Base-by-base conservation (phyloP, 2,113 vertebrate genomes). In the Syngnathus typhle region DNA sequence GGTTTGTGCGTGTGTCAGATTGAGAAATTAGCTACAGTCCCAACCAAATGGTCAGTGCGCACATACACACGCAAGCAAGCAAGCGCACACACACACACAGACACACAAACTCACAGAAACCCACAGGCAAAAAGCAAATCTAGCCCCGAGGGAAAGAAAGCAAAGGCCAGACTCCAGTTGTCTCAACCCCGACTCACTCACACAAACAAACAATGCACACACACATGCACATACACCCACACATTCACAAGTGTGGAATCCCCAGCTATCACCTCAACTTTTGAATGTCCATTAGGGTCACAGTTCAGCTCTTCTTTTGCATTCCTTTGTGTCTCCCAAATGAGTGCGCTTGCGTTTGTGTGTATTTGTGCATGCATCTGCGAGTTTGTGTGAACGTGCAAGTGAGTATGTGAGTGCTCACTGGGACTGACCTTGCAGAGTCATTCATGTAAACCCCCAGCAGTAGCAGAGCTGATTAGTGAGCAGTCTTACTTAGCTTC, bases 121-220 rank as follows among this genome's bases (percentile, higher is more conserved):
- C 58, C 68, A 72, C 52, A 73, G n/a, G 64, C 21, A 36, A 58
- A 58, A 58, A 58, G 60, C 37, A 78, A 84, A 83, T 85, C 82
- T 70, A 79, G 78, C 85, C 88, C 88, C 58, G 76, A 86, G 89
- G 87, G 76, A 64, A 82, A 85, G 83, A 85, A 88, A 86, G 80
- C 81, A 86, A 85, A 87, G 86, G 84, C 85, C 87, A 88, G 82
- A 89, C 89, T 89, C 84, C 87, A 88, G 89, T 91, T 91, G 84
- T 89, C 85, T 90, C 85, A 88, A 89, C 87, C 83, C 82, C 86
- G 88, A 91, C 88, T 87, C 73, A 66, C 62, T 81, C 82, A 38
- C 72, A 81, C 84, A 84, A 85, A 82, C 84, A 88, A 86, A 86
- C 81, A 85, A 88, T 82, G 68, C 60, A 71, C 39, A 62, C 38